Evolutionary conservation across 2,888 invertebrate species (phyloP).

Genomic region (Lycia hirtaria): DNA sequence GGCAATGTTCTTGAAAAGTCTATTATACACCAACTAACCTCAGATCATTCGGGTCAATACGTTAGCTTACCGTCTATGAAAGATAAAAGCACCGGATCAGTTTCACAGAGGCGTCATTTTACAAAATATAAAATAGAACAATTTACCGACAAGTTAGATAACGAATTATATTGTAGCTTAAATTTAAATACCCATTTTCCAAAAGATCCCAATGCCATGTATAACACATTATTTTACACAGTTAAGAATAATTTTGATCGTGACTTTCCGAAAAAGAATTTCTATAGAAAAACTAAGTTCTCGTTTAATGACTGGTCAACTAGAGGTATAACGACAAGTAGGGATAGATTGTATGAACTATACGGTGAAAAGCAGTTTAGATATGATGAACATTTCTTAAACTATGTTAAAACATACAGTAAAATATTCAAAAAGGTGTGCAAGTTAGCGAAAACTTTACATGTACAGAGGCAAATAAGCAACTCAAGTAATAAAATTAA

Average conservation of each 20-base stretch:
- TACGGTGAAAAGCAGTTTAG: no score
- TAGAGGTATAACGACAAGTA: no score
- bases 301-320: no score
- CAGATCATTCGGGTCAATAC: conserved; percentile 3
- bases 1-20: background rate
- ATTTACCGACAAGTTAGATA: no score
- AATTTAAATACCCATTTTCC: background rate
- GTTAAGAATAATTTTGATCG: background rate
- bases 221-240: background rate
- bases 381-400: no score
- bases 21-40: background rate
- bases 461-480: background rate
- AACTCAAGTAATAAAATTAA: background rate
- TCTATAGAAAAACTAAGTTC: background rate
- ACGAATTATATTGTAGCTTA: background rate
- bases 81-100: background rate
- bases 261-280: background rate
- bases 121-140: background rate
- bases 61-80: background rate
- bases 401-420: no score
- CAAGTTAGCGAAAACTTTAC: background rate
- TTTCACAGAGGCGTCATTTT: background rate
- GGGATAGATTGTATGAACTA: no score
- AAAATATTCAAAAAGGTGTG: background rate
- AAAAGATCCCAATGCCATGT: background rate